Evolutionary conservation across 2,888 invertebrate species (phyloP), one percentile per base, ranked within the genome.

Genomic region (Anorthoa munda): DNA sequence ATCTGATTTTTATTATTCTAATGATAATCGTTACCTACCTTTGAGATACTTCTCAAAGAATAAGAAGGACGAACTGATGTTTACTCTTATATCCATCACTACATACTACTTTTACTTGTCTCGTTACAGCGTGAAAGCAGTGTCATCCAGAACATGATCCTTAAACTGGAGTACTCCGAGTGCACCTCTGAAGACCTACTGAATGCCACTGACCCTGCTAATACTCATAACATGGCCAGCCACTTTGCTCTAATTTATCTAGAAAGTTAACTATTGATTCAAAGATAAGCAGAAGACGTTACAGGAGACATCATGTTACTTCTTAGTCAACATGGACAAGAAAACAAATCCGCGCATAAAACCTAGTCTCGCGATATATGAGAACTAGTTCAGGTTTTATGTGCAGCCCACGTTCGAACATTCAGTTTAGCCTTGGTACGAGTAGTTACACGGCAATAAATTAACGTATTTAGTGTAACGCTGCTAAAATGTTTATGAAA

Each of bases 321-420:
- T 39, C 13, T 18, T 0, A 13, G 0, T 13, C n/a, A 13, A 26
- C 53, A 53, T n/a, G 18, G 5, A 4, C 1, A 51, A 46, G 48
- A 31, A 45, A 61, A 56, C 21, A 21, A 58, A 51, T 45, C 13
- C 9, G 1, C 3, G 21, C 17, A 12, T 17, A 15, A 12, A 55
- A 17, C 12, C 55, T 63, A 67, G n/a, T 50, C 17, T 50, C 4
- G 11, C 15, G 5, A 66, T 64, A 31, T 45, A 12, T 18, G 48
- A 13, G 15, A 79, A 80, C 55, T 71, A 51, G 68, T 69, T 60
- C 48, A 69, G 46, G 13, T 75, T 81, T 81, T 67, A 84, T 53
- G 66, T 46, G 9, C 81, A 12, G 18, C 72, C 76, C 56, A 82
- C 84, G 68, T 26, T 60, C 15, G 17, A 53, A 72, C 63, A 72